phyloP scores from a whole-genome alignment of 2,888 invertebrate species.

The Drosophila pseudotalamancana region DNA sequence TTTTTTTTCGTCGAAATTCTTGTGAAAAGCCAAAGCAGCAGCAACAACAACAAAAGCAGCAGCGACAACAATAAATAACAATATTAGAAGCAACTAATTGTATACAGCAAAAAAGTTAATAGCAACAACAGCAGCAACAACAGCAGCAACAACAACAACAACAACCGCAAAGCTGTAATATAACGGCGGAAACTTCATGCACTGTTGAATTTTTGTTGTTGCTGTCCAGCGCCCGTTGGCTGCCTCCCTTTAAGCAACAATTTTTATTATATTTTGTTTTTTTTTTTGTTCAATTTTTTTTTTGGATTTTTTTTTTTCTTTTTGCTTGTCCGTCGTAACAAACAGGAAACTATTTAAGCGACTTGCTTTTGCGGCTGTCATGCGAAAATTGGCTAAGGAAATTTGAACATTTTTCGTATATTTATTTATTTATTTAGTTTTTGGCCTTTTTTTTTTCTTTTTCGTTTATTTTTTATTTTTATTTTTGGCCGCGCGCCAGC shows the following conservation, averaged over 20 bases:
- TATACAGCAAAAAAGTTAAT: conserved; percentile 2
- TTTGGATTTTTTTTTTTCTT: conserved; percentile 11
- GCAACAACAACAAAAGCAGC: conserved; percentile 2
- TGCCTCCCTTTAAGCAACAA: conserved; percentile 56
- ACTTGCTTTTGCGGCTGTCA: conserved; percentile 41
- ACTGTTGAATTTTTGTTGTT: conserved; percentile 52
- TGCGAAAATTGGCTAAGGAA: conserved; percentile 73
- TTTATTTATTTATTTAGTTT: not conserved
- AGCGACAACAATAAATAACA: conserved; percentile 2
- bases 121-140: conserved; percentile 8
- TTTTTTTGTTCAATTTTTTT: conserved; percentile 7
- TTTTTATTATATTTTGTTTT: conserved; percentile 2
- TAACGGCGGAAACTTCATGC: conserved; percentile 71
- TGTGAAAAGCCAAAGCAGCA: conserved; percentile 40
- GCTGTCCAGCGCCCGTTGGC: conserved; percentile 38
- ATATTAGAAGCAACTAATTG: conserved; percentile 29
- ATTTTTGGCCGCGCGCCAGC: conserved; percentile 28
- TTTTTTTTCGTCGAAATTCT: conserved; percentile 58
- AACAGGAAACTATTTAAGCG: conserved; percentile 66
- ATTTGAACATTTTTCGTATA: conserved; percentile 47
- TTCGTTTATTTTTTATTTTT: conserved; percentile 13
- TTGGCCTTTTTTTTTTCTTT: conserved; percentile 8
- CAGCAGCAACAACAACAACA: not conserved
- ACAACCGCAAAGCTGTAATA: conserved; percentile 13
- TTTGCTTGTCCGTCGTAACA: conserved; percentile 60